Percentiles rank a stretch among this genome's conserved stretches.
Conservation (phyloP, 2,113 vertebrate genomes). For the Balaeniceps rex region DNA sequence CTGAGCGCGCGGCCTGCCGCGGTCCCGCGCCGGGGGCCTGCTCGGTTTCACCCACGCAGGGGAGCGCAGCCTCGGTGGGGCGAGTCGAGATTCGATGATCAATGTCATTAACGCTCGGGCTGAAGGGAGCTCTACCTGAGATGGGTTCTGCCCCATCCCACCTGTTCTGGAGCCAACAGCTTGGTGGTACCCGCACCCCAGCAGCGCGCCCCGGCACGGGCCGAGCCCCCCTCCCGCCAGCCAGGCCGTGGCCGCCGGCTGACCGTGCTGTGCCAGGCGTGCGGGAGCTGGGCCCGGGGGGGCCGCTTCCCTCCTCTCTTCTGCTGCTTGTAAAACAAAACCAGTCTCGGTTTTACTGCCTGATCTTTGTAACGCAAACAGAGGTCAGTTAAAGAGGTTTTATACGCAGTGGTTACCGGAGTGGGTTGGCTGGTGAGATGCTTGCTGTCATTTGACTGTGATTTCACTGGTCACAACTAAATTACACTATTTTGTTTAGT, state of each 20-base stretch:
- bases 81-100: accelerated
- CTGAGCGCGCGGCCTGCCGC: accelerated
- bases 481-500: background rate
- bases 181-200: accelerated
- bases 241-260: background rate
- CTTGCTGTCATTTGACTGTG: background rate
- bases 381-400: background rate
- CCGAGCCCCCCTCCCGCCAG: accelerated
- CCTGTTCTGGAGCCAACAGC: accelerated
- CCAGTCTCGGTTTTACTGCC: slow-evolving; percentile 30
- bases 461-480: background rate
- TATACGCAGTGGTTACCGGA: background rate
- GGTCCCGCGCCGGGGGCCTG: accelerated
- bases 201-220: accelerated
- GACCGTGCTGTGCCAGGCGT: background rate
- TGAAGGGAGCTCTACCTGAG: background rate
- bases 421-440: background rate
- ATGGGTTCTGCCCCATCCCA: background rate
- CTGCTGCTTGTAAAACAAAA: slow-evolving; percentile 38
- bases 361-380: slow-evolving; percentile 60
- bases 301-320: background rate
- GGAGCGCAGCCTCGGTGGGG: accelerated
- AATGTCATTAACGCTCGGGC: accelerated
- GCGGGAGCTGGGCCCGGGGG: background rate
- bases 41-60: too few relatives aligned